These are phyloP conservation scores for Steatocranus sp. DNA, from an alignment of 2,797 vertebrate genomes.

Conservation along the genomic window DNA sequence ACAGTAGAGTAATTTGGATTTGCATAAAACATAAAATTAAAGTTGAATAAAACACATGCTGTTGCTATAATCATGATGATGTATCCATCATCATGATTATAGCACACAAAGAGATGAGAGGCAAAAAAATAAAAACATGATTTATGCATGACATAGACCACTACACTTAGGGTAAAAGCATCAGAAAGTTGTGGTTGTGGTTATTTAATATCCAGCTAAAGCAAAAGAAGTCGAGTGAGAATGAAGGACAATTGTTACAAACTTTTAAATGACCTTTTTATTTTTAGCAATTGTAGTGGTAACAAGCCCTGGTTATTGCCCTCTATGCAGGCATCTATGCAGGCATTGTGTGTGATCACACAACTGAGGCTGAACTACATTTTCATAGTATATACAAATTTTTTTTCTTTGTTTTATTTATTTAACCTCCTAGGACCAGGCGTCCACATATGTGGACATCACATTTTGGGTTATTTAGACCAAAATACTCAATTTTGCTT, in stretches of 20 bases:
- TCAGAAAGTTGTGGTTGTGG: neutral
- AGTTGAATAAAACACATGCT: too few relatives aligned
- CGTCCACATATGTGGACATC: too few relatives aligned
- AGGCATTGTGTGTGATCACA: neutral
- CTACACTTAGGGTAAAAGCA: neutral
- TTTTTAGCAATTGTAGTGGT: neutral
- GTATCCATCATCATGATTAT: neutral
- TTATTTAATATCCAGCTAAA: neutral
- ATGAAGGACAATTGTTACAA: neutral
- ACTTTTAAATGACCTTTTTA: accelerated
- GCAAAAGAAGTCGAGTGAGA: neutral
- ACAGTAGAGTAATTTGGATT: too few relatives aligned
- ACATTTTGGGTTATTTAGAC: too few relatives aligned
- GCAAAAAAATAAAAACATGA: neutral
- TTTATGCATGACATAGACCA: neutral
- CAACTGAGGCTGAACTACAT: neutral
- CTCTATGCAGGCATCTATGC: neutral
- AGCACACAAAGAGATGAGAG: accelerated
- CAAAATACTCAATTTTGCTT: too few relatives aligned
- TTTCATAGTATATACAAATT: neutral
- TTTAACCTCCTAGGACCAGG: neutral
- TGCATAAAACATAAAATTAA: too few relatives aligned
- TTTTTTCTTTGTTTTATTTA: neutral
- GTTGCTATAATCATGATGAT: too few relatives aligned
- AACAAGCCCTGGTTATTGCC: neutral